Base-by-base conservation (phyloP, 2,888 invertebrate species). In the Cylloceria caligata region DNA sequence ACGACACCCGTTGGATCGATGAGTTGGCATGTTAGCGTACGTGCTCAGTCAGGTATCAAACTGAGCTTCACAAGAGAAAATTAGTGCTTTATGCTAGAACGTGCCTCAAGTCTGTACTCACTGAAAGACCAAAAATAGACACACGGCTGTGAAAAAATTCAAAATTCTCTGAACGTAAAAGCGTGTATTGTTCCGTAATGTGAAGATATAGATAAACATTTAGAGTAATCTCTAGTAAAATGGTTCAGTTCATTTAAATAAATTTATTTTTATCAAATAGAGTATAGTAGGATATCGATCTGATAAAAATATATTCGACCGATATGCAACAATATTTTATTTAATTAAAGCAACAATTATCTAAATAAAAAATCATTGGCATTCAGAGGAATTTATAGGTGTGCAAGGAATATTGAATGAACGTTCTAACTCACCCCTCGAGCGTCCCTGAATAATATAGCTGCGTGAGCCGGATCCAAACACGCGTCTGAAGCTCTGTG, bases 391-490 rank as follows among this genome's bases (percentile, higher is more conserved):
- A 55, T 0, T n/a, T n/a, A 3, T 11, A n/a, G 13, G 1, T 13
- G 4, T 0, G 3, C 13, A 55, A 55, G 11, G 27, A 55, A 55
- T 36, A 16, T 3, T 7, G 19, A 34, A 60, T 60, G 6, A 60
- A 60, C 34, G 16, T 6, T 60, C 16, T 19, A 55, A 95, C 97
- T 96, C 93, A 98, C 98, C 95, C 98, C 98, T 94, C 98, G 94
- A n/a, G 98, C 97, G 93, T 98, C 97, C 88, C 98, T 94, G 93
- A 98, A 98, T 84, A 98, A 94, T 88, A 98, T 98, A 88, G 98
- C 98, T 69, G 97, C 97, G 93, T 97, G 97, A 88, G 97, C 95
- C 19, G 98, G 97, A 93, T 98, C 98, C 85, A 97, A 93, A 87
- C 95, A 96, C 71, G 96, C 96, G 92, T 97, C 97, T 0, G 96